phyloP scores from a whole-genome alignment of 2,888 invertebrate genomes.

The Aethes cnicana region DNA sequence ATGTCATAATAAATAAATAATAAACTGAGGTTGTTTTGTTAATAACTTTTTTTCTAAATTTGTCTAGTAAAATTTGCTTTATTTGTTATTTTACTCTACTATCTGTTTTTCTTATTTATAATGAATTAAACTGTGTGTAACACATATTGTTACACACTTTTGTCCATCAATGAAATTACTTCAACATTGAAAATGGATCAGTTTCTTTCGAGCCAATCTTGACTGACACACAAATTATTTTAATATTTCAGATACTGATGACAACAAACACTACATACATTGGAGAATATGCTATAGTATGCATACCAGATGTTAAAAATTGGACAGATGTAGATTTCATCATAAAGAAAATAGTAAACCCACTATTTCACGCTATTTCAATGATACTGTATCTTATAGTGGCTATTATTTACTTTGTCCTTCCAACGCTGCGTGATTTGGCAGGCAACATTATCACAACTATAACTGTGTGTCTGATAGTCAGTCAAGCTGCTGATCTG shows the following conservation, averaged over 20 bases:
- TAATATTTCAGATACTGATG: constrained; percentile 67
- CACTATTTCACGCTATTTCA: constrained; percentile 88
- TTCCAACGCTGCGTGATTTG: constrained; percentile 91
- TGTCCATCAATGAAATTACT: too few species aligned
- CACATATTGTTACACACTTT: too few species aligned
- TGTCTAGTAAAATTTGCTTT: too few species aligned
- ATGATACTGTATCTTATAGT: constrained; percentile 87
- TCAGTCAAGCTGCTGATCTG: constrained; percentile 89
- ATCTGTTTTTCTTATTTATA: too few species aligned
- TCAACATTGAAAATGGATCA: not conserved
- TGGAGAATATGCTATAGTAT: constrained; percentile 87
- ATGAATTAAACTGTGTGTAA: too few species aligned
- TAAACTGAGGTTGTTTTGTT: too few species aligned
- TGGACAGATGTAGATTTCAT: constrained; percentile 89
- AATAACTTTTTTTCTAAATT: too few species aligned
- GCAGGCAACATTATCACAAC: constrained; percentile 93
- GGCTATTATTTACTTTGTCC: constrained; percentile 90
- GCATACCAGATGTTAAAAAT: constrained; percentile 86
- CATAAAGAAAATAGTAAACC: constrained; percentile 88
- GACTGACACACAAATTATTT: not conserved
- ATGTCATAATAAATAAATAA: too few species aligned
- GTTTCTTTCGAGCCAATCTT: not conserved
- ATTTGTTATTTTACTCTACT: too few species aligned
- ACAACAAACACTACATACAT: constrained; percentile 70
- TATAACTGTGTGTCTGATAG: constrained; percentile 88